Percentiles rank a stretch among this genome's conserved stretches.
Evolutionary conservation across 2,888 invertebrate genomes (phyloP).

Genomic region (Andricus curvator): DNA sequence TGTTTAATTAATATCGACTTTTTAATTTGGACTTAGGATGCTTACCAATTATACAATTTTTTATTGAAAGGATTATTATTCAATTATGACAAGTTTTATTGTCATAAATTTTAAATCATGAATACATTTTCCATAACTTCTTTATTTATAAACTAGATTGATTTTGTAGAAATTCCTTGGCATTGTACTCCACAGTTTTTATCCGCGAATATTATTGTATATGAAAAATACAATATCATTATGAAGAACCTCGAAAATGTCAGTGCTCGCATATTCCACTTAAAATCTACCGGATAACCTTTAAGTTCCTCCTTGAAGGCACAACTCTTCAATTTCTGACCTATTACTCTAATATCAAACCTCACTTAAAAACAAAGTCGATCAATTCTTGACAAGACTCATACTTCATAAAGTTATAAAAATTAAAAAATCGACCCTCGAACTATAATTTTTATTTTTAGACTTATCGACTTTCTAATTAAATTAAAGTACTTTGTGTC

Average conservation of each 20-base stretch:
- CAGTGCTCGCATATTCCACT: conserved; percentile 54
- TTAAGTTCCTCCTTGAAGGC: conserved; percentile 1
- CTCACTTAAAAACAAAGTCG: not conserved
- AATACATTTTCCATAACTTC: too few species aligned
- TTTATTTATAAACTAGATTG: not conserved
- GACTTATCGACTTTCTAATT: not conserved
- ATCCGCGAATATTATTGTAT: not conserved
- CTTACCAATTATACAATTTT: not conserved
- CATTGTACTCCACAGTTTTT: conserved; percentile 37
- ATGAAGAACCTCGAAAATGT: conserved; percentile 51
- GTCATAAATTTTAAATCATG: not conserved
- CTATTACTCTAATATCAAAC: conserved; percentile 1
- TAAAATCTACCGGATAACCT: conserved; percentile 42
- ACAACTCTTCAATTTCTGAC: conserved; percentile 27
- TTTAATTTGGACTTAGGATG: too few species aligned
- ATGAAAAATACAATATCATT: conserved; percentile 9
- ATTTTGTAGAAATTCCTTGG: conserved; percentile 9
- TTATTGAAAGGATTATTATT: not conserved
- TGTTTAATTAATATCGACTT: too few species aligned
- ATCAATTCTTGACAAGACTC: not conserved
- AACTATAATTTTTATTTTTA: not conserved
- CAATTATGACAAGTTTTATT: not conserved
- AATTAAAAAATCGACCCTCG: not conserved
- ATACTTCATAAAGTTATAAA: not conserved
- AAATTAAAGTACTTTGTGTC: not conserved